Evolutionary conservation across 1,140 invertebrate species (phyloP).

Genomic region (Kradibia gibbosae): DNA sequence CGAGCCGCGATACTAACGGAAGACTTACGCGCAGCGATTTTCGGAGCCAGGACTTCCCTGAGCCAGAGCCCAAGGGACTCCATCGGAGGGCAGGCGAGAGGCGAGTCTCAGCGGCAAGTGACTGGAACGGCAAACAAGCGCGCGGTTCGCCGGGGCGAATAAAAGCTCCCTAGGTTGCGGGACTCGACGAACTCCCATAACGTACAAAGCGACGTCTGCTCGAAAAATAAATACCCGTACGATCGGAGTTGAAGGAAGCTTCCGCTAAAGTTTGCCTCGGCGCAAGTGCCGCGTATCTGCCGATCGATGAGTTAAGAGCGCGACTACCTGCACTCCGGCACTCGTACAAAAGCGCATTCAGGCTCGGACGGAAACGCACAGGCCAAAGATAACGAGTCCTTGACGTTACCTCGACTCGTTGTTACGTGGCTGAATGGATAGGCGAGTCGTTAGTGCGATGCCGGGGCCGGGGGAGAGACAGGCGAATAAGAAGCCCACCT

Average conservation of each 20-base stretch:
- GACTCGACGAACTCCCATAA: background rate
- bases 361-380: too few species aligned
- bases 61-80: too few species aligned
- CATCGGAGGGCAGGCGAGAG: too few species aligned
- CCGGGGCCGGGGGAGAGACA: background rate
- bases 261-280: background rate
- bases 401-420: background rate
- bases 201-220: background rate
- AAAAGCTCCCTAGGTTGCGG: background rate
- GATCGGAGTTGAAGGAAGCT: background rate
- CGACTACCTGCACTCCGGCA: background rate
- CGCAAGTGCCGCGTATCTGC: too few species aligned
- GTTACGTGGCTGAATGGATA: background rate
- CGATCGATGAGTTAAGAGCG: too few species aligned
- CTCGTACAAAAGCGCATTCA: slow-evolving; percentile 11
- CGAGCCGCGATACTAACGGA: too few species aligned
- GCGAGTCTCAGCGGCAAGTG: background rate
- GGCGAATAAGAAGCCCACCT: background rate
- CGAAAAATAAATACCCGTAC: background rate
- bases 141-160: too few species aligned
- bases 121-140: background rate
- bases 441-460: background rate
- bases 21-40: too few species aligned
- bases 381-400: too few species aligned
- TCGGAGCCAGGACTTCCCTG: too few species aligned